Base-by-base conservation (phyloP, 2,113 vertebrate genomes). In the Actenoides lindsayi region DNA sequence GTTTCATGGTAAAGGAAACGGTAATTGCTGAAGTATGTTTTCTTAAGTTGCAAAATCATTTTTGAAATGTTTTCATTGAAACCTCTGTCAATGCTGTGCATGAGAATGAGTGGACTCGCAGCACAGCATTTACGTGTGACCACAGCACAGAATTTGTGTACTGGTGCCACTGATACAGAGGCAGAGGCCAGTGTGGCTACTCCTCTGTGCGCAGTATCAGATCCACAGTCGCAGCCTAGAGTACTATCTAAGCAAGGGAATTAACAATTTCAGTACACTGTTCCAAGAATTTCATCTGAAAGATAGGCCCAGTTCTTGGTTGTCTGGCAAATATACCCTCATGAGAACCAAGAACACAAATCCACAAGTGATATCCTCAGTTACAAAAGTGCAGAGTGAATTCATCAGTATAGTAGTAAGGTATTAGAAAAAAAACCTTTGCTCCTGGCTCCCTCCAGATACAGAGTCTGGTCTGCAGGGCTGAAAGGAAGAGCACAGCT, bases 11-110 rank as follows among this genome's bases (percentile, higher is more conserved):
- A 84, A 96, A 97, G 97, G 97, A 97, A 97, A 90, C 91, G 79
- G 94, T 97, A 95, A 98, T 97, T 97, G 96, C 90, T 95, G 93
- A 94, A 96, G 93, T 98, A 93, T 97, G 97, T 97, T 98, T 98
- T 97, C 96, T 92, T 97, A 96, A 97, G 96, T 90, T 83, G 48
- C 93, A 85, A 65, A 97, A 94, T 85, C 18, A 89, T 89, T 97
- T 96, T 33, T 96, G 94, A 88, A 86, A 96, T 94, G 97, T 96
- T 95, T 87, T 83, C 70, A 37, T 24, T 94, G 96, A 59, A 83
- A 50, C 62, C 68, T 11, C 37, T 50, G 77, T 64, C 57, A 11
- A 81, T 9, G 42, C 64, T 1, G 2, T 8, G 54, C 53, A 35
- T 35, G 94, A 67, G 68, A 23, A 81, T 10, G 81, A 60, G 56